A percentile compares a stretch with the other conserved stretches of the same genome.
These are phyloP conservation scores for Cosmia trapezina DNA, from an alignment of 2,888 invertebrate species.

Conservation along the genomic window DNA sequence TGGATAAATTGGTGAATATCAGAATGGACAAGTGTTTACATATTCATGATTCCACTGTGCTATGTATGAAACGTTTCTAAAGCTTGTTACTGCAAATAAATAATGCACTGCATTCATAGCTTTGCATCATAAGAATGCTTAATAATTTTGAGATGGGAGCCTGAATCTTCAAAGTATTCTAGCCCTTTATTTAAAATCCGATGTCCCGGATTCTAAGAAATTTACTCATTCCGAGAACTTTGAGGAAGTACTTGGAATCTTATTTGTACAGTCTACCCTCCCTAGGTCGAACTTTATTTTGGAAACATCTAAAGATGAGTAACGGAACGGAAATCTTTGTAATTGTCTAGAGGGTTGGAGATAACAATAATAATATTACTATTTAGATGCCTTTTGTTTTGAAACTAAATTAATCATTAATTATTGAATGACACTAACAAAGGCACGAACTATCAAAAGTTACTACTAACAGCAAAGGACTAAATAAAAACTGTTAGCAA, in stretches of 20 bases:
- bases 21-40: slow-evolving; percentile 39
- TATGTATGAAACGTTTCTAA: slow-evolving; percentile 9
- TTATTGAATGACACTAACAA: background rate
- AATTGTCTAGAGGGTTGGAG: background rate
- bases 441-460: slow-evolving; percentile 1
- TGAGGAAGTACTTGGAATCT: slow-evolving; percentile 14
- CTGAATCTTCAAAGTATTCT: slow-evolving; percentile 7
- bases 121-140: slow-evolving; percentile 3
- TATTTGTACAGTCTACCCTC: slow-evolving; percentile 1
- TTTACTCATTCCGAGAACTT: slow-evolving; percentile 17
- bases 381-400: background rate
- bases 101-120: slow-evolving; percentile 9
- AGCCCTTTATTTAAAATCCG: background rate
- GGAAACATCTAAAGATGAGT: slow-evolving; percentile 10
- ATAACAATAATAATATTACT: background rate
- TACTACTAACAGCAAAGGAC: slow-evolving; percentile 3
- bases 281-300: slow-evolving; percentile 5
- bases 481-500: slow-evolving; percentile 21
- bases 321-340: slow-evolving; percentile 16
- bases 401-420: background rate
- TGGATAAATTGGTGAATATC: slow-evolving; percentile 47
- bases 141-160: too few relatives aligned
- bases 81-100: slow-evolving; percentile 25
- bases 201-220: background rate
- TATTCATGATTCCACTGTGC: slow-evolving; percentile 37